A percentile compares a stretch with the other conserved stretches of the same genome.
phyloP scores from a whole-genome alignment of 2,888 invertebrate species.

The Drosophila vallismaia region DNA sequence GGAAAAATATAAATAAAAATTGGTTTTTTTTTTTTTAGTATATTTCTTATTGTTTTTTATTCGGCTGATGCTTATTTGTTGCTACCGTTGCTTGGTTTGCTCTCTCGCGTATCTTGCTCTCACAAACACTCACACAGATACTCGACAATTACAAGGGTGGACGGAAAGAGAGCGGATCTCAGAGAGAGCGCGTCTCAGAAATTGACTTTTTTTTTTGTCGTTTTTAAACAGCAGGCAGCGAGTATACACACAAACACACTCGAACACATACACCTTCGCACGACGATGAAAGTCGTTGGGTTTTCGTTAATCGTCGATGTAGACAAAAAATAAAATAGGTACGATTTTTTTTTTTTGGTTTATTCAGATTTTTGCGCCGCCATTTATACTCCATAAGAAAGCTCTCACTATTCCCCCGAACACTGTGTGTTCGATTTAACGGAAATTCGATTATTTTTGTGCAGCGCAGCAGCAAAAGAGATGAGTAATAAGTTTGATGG shows the following conservation, averaged over 20 bases:
- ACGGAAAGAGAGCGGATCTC: constrained; percentile 26
- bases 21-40: constrained; percentile 38
- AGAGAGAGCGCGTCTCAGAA: constrained; percentile 47
- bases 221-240: constrained; percentile 59
- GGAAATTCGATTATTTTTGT: constrained; percentile 13
- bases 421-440: not conserved
- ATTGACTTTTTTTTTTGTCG: constrained; percentile 61
- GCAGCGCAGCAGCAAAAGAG: constrained; percentile 10
- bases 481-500: constrained; percentile 29
- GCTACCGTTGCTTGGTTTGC: constrained; percentile 59
- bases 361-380: constrained; percentile 48
- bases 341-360: constrained; percentile 60
- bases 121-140: constrained; percentile 41
- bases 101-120: constrained; percentile 6
- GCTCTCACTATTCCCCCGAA: not conserved
- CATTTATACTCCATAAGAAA: not conserved
- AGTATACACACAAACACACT: constrained; percentile 42
- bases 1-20: constrained; percentile 46
- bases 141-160: constrained; percentile 75
- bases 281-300: constrained; percentile 79
- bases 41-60: constrained; percentile 66
- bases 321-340: constrained; percentile 77
- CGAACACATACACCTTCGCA: constrained; percentile 44
- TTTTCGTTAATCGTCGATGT: constrained; percentile 81
- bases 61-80: constrained; percentile 66